phyloP scores from a whole-genome alignment of 2,888 invertebrate genomes.

The Drosophila paramelanica region DNA sequence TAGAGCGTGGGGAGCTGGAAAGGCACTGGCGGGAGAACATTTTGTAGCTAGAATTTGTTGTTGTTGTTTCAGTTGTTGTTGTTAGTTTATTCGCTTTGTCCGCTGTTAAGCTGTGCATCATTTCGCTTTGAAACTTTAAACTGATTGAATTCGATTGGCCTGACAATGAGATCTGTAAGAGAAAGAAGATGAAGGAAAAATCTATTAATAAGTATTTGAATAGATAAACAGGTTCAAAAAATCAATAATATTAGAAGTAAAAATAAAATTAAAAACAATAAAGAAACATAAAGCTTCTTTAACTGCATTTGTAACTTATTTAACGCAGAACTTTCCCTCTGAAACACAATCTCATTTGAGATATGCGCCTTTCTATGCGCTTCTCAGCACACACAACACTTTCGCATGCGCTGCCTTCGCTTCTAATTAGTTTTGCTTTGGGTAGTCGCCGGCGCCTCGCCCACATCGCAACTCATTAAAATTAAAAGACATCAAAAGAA shows the following conservation, averaged over 20 bases:
- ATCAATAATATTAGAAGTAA: no score
- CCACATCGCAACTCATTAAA: constrained; percentile 75
- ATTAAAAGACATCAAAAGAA: constrained; percentile 81
- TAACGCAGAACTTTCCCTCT: not conserved
- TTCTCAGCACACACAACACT: constrained; percentile 6
- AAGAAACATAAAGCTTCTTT: not conserved
- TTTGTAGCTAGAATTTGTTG: constrained; percentile 40
- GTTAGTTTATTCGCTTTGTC: constrained; percentile 8
- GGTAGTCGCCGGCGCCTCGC: constrained; percentile 33
- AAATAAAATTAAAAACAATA: no score
- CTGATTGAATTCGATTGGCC: constrained; percentile 32
- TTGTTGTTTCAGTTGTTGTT: constrained; percentile 13
- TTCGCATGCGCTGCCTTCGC: constrained; percentile 36
- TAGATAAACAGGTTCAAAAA: not conserved
- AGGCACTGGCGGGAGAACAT: constrained; percentile 84
- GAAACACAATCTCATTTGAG: constrained; percentile 17
- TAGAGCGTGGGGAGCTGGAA: constrained; percentile 62
- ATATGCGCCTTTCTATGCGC: constrained; percentile 20
- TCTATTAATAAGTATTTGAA: constrained; percentile 2
- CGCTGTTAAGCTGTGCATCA: constrained; percentile 54
- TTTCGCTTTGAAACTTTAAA: constrained; percentile 28
- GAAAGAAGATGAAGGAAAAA: not conserved
- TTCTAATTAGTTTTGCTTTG: constrained; percentile 73
- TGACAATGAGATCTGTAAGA: constrained; percentile 61
- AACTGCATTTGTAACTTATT: constrained; percentile 12